Evolutionary conservation across 2,113 vertebrate genomes (phyloP).

Genomic region (Dasypus novemcinctus): DNA sequence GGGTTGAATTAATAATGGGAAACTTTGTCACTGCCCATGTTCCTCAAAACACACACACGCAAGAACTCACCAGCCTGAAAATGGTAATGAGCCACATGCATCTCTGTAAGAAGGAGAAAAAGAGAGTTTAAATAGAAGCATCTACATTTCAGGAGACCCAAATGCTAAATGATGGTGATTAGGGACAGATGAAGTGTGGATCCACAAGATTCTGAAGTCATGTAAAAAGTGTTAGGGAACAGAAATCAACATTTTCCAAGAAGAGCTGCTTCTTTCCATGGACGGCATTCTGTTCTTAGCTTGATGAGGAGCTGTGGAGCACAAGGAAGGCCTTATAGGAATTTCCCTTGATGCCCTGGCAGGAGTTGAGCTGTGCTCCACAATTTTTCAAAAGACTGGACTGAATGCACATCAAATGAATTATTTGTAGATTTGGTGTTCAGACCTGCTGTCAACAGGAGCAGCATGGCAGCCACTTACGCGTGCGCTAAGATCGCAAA

Average conservation of each 20-base stretch:
- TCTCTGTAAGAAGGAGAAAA: background rate
- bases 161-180: background rate
- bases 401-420: background rate
- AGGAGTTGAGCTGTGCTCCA: background rate
- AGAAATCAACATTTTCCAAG: slow-evolving; percentile 6
- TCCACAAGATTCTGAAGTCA: slow-evolving; percentile 15
- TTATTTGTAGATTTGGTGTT: background rate
- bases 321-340: background rate
- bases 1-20: background rate
- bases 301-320: background rate
- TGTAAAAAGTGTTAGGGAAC: slow-evolving; percentile 22
- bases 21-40: background rate
- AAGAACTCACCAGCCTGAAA: slow-evolving; percentile 37
- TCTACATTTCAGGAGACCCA: background rate
- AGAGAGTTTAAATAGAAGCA: background rate
- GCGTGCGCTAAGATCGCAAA: background rate
- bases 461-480: background rate
- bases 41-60: background rate
- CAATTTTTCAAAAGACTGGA: background rate
- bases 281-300: background rate
- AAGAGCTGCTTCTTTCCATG: background rate
- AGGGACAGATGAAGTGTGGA: background rate
- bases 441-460: background rate
- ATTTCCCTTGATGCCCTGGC: background rate
- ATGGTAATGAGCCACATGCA: background rate